Evolutionary conservation across 2,797 vertebrate genomes (phyloP), one percentile per base, ranked within the genome.

Genomic region (Coccyzus lansbergi): DNA sequence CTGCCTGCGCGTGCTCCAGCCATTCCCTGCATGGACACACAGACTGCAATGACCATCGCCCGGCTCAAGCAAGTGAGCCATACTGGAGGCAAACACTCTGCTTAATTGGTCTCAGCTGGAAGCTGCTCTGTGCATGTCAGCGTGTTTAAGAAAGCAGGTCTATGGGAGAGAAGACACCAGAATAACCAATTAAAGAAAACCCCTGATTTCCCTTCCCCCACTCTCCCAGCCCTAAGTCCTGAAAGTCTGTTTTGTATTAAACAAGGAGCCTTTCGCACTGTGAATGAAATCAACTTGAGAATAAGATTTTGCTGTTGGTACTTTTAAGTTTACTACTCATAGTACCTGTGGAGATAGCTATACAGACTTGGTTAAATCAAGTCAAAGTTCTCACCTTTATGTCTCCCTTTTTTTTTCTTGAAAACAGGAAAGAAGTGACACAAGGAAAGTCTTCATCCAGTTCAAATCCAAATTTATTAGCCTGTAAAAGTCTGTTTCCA

Each of bases 391-490:
- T 52, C 25, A 90, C 34, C 75, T 91, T 80, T 51, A 46, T 58
- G 46, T 63, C 40, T 88, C 69, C 10, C 1, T 60, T 53, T 64
- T 49, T 46, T 65, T 63, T 29, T 79, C 62, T 93, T 86, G 64
- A 92, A 93, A 83, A 67, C n/a, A 80, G 46, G 44, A 92, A 93
- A 95, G 40, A 96, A 97, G 51, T 17, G 49, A 96, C 83, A 88
- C 81, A 81, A 71, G 65, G 51, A 90, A 48, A 82, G 21, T 25
- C 78, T 95, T 92, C 22, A 84, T 88, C 87, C 93, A 88, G 92
- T 94, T 91, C 90, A 97, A 93, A 91, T 95, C 76, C 85, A 95
- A 95, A 68, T 97, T 97, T 97, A 96, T 97, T 97, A 95, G 86
- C 86, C 89, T 92, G 90, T 95, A 94, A 93, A 96, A 88, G 59